These are phyloP conservation scores for Malthinus seriepunctatus DNA, from an alignment of 2,888 invertebrate species.

Conservation along the genomic window DNA sequence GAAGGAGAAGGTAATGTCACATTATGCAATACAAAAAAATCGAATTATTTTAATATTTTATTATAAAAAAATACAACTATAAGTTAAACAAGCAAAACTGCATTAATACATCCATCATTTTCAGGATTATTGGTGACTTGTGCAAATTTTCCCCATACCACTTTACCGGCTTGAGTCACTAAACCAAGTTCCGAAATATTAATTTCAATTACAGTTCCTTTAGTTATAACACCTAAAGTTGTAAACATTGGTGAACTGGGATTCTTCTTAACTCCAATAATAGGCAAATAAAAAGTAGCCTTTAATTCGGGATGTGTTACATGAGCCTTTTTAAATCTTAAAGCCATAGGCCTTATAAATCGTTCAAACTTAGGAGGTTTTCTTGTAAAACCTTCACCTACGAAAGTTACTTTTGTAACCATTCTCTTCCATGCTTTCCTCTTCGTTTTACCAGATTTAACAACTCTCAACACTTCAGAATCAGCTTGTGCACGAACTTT, in stretches of 20 bases:
- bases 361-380: constrained; percentile 99
- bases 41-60: background rate
- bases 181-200: constrained; percentile 98
- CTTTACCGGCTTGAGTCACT: constrained; percentile 98
- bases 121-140: constrained; percentile 99
- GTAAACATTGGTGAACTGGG: constrained; percentile 98
- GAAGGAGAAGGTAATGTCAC: background rate
- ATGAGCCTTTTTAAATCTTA: constrained; percentile 96
- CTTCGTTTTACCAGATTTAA: constrained; percentile 89
- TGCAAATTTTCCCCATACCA: constrained; percentile 99
- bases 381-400: constrained; percentile 97
- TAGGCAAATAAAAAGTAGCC: constrained; percentile 95
- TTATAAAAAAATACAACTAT: constrained; percentile 19
- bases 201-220: constrained; percentile 96
- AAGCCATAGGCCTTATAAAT: constrained; percentile 96
- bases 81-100: constrained; percentile 88
- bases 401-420: constrained; percentile 98
- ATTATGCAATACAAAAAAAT: background rate
- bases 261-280: constrained; percentile 99
- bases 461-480: constrained; percentile 93
- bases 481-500: constrained; percentile 97
- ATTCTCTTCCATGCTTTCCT: constrained; percentile 99
- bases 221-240: constrained; percentile 95
- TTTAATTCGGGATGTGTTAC: constrained; percentile 99
- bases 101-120: constrained; percentile 99